Base-by-base conservation (phyloP, 2,113 vertebrate species). In the Eulemur rufifrons region DNA sequence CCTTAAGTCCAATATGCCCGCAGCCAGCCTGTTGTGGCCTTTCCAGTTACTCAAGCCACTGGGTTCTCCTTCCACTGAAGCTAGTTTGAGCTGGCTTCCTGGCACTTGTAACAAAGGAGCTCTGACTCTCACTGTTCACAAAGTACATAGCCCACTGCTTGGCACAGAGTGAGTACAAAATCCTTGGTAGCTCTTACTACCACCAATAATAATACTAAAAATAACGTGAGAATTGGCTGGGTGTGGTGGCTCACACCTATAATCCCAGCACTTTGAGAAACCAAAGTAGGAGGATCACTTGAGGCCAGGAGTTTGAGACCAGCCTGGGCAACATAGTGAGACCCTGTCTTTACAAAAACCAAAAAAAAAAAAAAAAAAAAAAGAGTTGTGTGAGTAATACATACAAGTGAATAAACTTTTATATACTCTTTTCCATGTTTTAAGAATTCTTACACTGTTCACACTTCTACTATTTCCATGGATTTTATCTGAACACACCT, bases 401-500 rank as follows among this genome's bases (percentile, higher is more conserved):
- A 52, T n/a, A 61, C 42, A 83, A 78, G 85, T 0, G 4, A 34
- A 14, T 14, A 13, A 86, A 27, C 10, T 66, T 59, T 27, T 27
- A 77, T 8, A 32, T 63, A 2, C 6, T 15, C 52, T 50, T 85
- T 68, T 11, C 78, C 54, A 39, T 0, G 3, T 21, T 80, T 50
- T 74, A 56, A 39, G 39, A 76, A 61, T 86, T 77, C 82, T 61
- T 42, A 34, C 21, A 47, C 6, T 45, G 10, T 23, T 68, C 20
- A 64, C 32, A 39, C 54, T 39, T 76, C 86, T 32, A 45, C 23
- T 59, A 82, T 59, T 27, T 39, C 86, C 66, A n/a, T 8, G 54
- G 52, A 18, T 39, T 95, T 78, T 23, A 73, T 73, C 7, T 5
- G 2, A 63, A 89, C 93, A 71, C 64, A 97, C 97, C 96, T 97